Conservation (phyloP, 2,113 vertebrate species). For the Colius striatus region DNA sequence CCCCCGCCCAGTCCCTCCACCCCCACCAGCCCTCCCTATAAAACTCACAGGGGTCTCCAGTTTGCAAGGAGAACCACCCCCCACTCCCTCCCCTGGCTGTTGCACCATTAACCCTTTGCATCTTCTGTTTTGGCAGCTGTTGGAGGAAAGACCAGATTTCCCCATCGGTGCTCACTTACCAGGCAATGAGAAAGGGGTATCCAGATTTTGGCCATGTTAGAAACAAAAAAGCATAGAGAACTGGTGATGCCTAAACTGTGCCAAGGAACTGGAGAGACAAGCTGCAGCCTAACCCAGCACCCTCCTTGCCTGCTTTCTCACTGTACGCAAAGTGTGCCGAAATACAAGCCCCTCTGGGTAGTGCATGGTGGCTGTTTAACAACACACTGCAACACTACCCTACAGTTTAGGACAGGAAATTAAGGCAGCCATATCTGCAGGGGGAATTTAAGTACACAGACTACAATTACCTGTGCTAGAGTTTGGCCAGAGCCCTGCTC, state of each 20-base stretch:
- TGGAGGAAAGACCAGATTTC: neutral
- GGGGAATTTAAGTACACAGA: neutral
- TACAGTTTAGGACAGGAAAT: constrained; percentile 56
- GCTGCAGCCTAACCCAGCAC: neutral
- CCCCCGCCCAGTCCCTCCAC: neutral
- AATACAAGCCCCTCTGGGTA: constrained; percentile 1
- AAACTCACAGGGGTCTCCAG: constrained; percentile 48
- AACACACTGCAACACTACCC: neutral
- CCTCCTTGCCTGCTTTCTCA: neutral
- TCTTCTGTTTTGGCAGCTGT: neutral
- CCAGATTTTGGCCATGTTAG: neutral
- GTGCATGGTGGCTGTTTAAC: constrained; percentile 22
- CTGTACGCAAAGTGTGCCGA: neutral
- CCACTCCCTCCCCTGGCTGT: neutral
- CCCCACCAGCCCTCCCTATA: constrained; percentile 15
- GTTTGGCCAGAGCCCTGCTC: neutral
- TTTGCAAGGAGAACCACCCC: neutral
- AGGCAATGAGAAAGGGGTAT: neutral
- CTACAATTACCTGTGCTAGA: constrained; percentile 22
- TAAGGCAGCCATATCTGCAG: constrained; percentile 49
- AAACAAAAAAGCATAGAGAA: neutral
- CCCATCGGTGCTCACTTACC: fast-evolving
- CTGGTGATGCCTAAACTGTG: fast-evolving
- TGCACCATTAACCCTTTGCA: neutral
- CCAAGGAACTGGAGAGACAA: neutral